Percentiles rank a stretch among this genome's conserved stretches.
Evolutionary conservation across 2,888 invertebrate genomes (phyloP).

Genomic region (Deroplatys truncata): DNA sequence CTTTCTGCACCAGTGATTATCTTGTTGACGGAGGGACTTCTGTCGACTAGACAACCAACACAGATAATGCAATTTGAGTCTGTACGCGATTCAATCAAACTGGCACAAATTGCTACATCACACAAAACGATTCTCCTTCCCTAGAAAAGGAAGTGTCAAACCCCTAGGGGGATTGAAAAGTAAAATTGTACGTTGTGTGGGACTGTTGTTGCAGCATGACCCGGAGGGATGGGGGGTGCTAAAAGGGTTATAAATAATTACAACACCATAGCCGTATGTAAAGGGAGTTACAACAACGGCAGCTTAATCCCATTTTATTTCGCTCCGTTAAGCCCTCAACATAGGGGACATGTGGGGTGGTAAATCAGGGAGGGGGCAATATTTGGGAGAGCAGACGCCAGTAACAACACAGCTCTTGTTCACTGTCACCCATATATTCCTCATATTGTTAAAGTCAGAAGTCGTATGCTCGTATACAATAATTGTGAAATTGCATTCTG

Average conservation of each 20-base stretch:
- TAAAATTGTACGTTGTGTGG: neutral
- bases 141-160: neutral
- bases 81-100: neutral
- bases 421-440: neutral
- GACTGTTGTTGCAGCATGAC: neutral
- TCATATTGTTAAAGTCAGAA: no score
- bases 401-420: neutral
- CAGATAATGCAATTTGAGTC: neutral
- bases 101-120: neutral
- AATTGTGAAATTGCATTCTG: no score
- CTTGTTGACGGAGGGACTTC: neutral
- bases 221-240: neutral
- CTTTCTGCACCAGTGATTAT: neutral
- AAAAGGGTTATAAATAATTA: neutral
- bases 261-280: neutral
- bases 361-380: neutral
- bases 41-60: neutral
- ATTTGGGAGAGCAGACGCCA: neutral
- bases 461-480: no score
- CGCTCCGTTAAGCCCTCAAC: neutral
- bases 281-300: neutral
- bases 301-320: neutral
- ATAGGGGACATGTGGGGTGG: neutral
- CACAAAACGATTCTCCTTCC: neutral
- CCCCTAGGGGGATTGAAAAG: neutral